Evolutionary conservation across 2,797 vertebrate genomes (phyloP).

Genomic region (Paramormyrops hopkinsi): DNA sequence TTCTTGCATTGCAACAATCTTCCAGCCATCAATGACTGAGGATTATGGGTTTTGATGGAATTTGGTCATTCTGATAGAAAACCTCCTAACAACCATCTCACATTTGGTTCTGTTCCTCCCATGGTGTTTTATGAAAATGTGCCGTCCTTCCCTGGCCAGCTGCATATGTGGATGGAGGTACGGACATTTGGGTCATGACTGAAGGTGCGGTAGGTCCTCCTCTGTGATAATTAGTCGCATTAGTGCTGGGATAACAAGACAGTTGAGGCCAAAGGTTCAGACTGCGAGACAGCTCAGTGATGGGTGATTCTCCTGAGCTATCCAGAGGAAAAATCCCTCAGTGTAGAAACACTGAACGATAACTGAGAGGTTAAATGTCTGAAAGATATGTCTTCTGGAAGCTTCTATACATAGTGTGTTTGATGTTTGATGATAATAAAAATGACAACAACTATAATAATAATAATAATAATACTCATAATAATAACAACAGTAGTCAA

Average conservation of each 20-base stretch:
- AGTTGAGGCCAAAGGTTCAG: constrained; percentile 7
- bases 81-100: background rate
- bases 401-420: background rate
- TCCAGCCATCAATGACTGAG: background rate
- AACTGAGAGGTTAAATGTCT: background rate
- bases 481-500: background rate
- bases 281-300: background rate
- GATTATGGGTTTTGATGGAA: background rate
- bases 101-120: background rate
- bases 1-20: background rate
- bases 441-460: background rate
- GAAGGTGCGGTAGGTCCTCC: background rate
- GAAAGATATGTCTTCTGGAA: background rate
- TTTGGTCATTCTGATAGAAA: background rate
- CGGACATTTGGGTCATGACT: background rate
- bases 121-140: background rate
- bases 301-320: background rate
- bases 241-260: background rate
- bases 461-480: background rate
- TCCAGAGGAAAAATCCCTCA: background rate
- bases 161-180: background rate
- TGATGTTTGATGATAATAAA: background rate
- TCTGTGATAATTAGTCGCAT: background rate
- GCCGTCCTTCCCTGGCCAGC: background rate
- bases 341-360: background rate